These are phyloP conservation scores for Balanococcus diminutus DNA, from an alignment of 2,888 invertebrate genomes.

Conservation along the genomic window DNA sequence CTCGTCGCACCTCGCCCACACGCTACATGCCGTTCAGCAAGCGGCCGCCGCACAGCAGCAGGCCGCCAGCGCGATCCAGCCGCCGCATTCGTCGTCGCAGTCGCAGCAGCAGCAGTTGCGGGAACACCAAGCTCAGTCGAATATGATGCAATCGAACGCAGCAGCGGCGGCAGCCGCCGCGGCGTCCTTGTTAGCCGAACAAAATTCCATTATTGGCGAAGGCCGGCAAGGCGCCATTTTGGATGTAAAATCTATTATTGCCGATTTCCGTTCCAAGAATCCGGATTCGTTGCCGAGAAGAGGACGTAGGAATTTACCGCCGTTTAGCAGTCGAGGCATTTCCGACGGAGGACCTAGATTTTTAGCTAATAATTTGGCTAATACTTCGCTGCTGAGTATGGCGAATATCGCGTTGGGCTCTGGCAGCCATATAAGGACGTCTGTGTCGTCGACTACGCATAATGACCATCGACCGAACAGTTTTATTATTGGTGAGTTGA, in stretches of 20 bases:
- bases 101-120: neutral
- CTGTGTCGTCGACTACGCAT: slow-evolving; percentile 55
- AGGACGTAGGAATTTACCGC: slow-evolving; percentile 55
- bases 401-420: slow-evolving; percentile 63
- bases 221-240: slow-evolving; percentile 79
- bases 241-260: slow-evolving; percentile 81
- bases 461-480: slow-evolving; percentile 39
- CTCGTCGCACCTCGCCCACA: neutral
- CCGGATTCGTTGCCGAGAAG: slow-evolving; percentile 65
- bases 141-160: slow-evolving; percentile 3
- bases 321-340: slow-evolving; percentile 42
- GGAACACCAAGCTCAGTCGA: neutral
- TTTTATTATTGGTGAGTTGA: slow-evolving; percentile 31
- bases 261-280: slow-evolving; percentile 78
- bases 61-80: neutral
- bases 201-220: slow-evolving; percentile 67
- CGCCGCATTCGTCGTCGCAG: slow-evolving; percentile 6
- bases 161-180: slow-evolving; percentile 5
- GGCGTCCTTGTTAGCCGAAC: slow-evolving; percentile 27
- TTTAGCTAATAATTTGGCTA: slow-evolving; percentile 58
- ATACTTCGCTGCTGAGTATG: slow-evolving; percentile 59
- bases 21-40: neutral
- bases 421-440: slow-evolving; percentile 62
- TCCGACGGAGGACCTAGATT: slow-evolving; percentile 56
- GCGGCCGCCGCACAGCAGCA: neutral